Evolutionary conservation across 2,888 invertebrate species (phyloP).

Genomic region (Trachelus stipa): DNA sequence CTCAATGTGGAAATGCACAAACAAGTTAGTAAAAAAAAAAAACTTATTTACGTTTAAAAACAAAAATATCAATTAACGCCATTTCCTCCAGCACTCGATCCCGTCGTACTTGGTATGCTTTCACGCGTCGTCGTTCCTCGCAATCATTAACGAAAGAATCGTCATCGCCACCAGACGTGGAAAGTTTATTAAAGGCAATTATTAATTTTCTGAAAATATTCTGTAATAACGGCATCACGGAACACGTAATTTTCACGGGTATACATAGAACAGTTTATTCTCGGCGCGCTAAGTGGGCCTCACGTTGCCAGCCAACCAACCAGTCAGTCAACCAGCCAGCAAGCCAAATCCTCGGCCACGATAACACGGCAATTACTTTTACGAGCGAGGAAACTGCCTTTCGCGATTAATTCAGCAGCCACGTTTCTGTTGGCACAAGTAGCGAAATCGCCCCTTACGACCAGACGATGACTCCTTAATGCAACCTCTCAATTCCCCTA

Average conservation of each 20-base stretch:
- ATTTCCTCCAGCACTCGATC: constrained; percentile 8
- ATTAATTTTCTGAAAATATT: background rate
- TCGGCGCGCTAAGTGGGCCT: constrained; percentile 43
- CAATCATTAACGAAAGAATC: background rate
- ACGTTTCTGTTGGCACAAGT: background rate
- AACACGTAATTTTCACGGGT: constrained; percentile 3
- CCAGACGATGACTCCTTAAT: background rate
- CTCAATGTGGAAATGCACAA: constrained; percentile 97
- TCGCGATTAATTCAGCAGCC: constrained; percentile 34
- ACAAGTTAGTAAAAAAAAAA: constrained; percentile 74
- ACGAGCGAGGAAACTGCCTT: constrained; percentile 43
- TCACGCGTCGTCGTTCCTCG: background rate
- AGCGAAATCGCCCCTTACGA: background rate
- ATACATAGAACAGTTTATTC: constrained; percentile 41
- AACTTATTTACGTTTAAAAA: constrained; percentile 23
- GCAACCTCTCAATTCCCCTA: background rate
- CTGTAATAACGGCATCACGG: background rate
- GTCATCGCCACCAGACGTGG: background rate
- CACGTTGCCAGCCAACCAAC: constrained; percentile 11
- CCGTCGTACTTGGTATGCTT: background rate
- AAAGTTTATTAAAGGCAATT: background rate
- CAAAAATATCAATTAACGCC: constrained; percentile 4
- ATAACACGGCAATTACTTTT: constrained; percentile 55
- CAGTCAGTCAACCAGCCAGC: too few relatives aligned
- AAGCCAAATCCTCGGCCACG: constrained; percentile 21